These are phyloP conservation scores for Poeciliopsis retropinna DNA, from an alignment of 2,113 vertebrate species.

Conservation along the genomic window DNA sequence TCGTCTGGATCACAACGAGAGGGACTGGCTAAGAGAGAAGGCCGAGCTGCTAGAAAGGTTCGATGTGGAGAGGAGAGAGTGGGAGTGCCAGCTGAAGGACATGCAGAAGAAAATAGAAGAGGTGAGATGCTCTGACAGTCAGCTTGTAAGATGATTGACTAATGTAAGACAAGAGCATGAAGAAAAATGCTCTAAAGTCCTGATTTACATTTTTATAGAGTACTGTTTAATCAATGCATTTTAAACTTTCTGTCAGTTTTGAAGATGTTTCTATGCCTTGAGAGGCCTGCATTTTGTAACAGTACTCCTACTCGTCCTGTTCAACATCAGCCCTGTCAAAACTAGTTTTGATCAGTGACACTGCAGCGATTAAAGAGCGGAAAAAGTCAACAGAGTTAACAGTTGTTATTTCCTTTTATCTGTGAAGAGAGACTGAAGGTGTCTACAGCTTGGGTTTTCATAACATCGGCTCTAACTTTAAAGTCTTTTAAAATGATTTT, in stretches of 20 bases:
- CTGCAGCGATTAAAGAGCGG: too few species aligned
- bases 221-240: too few species aligned
- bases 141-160: neutral
- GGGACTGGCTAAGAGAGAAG: constrained; percentile 89
- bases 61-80: constrained; percentile 92
- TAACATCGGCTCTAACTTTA: too few species aligned
- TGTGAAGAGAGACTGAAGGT: too few species aligned
- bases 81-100: constrained; percentile 94
- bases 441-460: too few species aligned
- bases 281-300: constrained; percentile 17
- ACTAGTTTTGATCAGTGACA: constrained; percentile 25
- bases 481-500: too few species aligned
- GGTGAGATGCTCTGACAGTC: constrained; percentile 75
- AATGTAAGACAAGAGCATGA: neutral
- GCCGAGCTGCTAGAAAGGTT: constrained; percentile 93
- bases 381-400: neutral
- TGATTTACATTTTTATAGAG: neutral
- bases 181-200: neutral
- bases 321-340: constrained; percentile 52
- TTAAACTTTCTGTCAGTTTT: too few species aligned
- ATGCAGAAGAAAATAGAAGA: constrained; percentile 98
- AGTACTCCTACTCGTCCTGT: constrained; percentile 49
- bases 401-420: neutral
- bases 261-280: too few species aligned
- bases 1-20: constrained; percentile 86